Conservation (phyloP, 2,888 invertebrate genomes). For the Nomada hirtipes region DNA sequence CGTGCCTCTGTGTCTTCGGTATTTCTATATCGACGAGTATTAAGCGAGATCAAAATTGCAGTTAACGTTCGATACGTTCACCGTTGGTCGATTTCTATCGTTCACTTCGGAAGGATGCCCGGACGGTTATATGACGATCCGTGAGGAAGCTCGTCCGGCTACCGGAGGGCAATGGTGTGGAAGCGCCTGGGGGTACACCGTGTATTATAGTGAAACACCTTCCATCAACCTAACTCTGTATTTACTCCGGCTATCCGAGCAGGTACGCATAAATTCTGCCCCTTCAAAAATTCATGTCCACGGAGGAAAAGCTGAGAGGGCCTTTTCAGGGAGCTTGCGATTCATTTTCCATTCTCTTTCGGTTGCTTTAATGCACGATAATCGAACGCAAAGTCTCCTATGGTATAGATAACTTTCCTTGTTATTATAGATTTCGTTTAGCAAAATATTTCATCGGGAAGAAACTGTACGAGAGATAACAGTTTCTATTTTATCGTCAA, state of each 20-base stretch:
- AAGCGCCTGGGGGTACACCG: slow-evolving; percentile 93
- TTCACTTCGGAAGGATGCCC: slow-evolving; percentile 92
- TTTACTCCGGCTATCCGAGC: slow-evolving; percentile 89
- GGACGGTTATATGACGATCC: slow-evolving; percentile 92
- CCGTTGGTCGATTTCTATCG: slow-evolving; percentile 92
- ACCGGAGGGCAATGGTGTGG: slow-evolving; percentile 94
- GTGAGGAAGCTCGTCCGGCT: slow-evolving; percentile 89
- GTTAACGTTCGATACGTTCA: slow-evolving; percentile 93
- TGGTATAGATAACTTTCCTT: background rate
- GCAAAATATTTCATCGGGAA: too few relatives aligned
- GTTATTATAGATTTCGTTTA: too few relatives aligned
- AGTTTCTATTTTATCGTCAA: background rate
- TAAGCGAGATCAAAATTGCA: slow-evolving; percentile 80
- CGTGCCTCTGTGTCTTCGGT: too few relatives aligned
- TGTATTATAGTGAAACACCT: slow-evolving; percentile 93
- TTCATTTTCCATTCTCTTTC: background rate
- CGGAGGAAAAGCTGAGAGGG: background rate
- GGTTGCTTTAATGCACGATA: background rate
- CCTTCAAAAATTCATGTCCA: background rate
- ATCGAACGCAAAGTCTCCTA: background rate
- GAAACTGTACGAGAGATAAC: too few relatives aligned
- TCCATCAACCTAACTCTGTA: slow-evolving; percentile 91
- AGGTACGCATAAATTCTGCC: slow-evolving; percentile 85
- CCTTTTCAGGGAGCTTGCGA: background rate
- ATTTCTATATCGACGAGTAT: too few relatives aligned